Evolutionary conservation across 2,113 vertebrate genomes (phyloP), one percentile per base, ranked within the genome.

Genomic region (Oreochromis niloticus): DNA sequence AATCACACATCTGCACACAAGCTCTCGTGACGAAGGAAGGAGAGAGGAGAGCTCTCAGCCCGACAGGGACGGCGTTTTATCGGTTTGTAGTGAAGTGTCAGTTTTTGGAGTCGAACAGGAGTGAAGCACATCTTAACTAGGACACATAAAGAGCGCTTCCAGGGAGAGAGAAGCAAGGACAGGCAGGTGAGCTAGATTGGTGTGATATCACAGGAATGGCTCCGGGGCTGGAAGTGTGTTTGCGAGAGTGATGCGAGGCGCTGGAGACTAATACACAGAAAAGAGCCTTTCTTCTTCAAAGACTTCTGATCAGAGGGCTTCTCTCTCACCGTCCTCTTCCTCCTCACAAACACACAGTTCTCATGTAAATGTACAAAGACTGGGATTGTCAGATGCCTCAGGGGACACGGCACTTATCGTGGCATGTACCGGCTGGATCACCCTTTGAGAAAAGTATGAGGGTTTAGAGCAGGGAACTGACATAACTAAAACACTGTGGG

Each of bases 231-330:
- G 87, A 92, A 82, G 84, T 71, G 81, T 87, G 82, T 92, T 88
- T 88, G 90, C 19, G 48, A 63, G 92, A 84, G 63, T 87, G 84
- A 91, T 24, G 52, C 39, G 84, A 89, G 39, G 83, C 46, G 54
- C 87, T 14, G 3, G 56, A 91, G 54, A 80, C 81, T 83, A 84
- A 89, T 75, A 86, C 82, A 86, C 13, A 73, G 80, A 93, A 89
- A 83, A 78, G 48, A 87, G 39, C 79, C 83, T 90, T 94, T 91
- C 84, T 91, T 91, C 91, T 92, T 94, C 86, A 94, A 93, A 91
- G 87, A 81, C 83, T 39, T 85, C 36, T 78, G 80, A 89, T 92
- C 83, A 85, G 56, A 91, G 61, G 54, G 7, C 43, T 30, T 54
- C 43, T 81, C 34, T 24, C 61, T 27, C 83, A 27, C 24, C 13